phyloP scores from a whole-genome alignment of 1,140 invertebrate species.

The Leptoteleia sp. region DNA sequence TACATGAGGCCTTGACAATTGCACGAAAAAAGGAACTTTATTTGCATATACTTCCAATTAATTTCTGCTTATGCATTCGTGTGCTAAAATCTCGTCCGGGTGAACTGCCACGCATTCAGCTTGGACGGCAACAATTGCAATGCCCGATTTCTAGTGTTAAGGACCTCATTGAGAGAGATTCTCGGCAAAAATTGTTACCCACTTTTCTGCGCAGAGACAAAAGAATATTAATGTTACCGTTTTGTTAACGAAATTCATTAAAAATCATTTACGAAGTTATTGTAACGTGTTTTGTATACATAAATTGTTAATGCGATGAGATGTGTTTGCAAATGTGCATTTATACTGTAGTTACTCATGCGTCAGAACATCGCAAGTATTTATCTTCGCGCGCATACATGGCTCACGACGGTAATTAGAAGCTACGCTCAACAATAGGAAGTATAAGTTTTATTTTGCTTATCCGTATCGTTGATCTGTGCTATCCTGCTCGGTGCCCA shows the following conservation, averaged over 20 bases:
- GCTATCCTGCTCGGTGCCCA: slow-evolving; percentile 60
- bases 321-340: slow-evolving; percentile 38
- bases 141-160: background rate
- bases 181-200: no score
- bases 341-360: slow-evolving; percentile 56
- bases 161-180: background rate
- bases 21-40: slow-evolving; percentile 11
- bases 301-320: no score
- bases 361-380: slow-evolving; percentile 51
- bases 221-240: no score
- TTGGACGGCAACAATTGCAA: slow-evolving; percentile 2
- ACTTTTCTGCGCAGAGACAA: no score
- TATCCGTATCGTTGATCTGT: slow-evolving; percentile 74
- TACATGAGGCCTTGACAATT: slow-evolving; percentile 28
- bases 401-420: slow-evolving; percentile 76
- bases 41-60: slow-evolving; percentile 52
- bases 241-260: background rate
- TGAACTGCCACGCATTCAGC: slow-evolving; percentile 12
- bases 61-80: slow-evolving; percentile 3
- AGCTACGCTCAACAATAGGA: slow-evolving; percentile 77
- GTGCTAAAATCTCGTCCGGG: background rate
- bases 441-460: slow-evolving; percentile 79
- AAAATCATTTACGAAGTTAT: no score
- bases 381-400: slow-evolving; percentile 65
- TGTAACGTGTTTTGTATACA: no score